Evolutionary conservation across 2,888 invertebrate genomes (phyloP).

Genomic region (Leptarthrus brevirostris): DNA sequence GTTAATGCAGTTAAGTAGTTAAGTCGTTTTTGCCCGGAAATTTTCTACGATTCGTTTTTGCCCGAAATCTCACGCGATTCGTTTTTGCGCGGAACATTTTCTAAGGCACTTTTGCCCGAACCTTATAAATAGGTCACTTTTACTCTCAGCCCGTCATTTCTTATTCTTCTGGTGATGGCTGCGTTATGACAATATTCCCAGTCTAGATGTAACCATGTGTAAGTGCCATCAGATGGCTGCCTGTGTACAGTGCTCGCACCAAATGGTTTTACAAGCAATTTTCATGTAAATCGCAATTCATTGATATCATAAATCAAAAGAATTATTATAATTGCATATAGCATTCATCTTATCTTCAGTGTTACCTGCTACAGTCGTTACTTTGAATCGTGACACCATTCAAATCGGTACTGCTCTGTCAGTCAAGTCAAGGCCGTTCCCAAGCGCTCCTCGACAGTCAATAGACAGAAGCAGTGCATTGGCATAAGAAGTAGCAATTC

Average conservation of each 20-base stretch:
- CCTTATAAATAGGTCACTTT: too few relatives aligned
- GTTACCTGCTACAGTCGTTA: conserved; percentile 26
- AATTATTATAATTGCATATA: conserved; percentile 42
- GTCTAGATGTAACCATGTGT: background rate
- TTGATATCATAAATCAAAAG: conserved; percentile 4
- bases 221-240: background rate
- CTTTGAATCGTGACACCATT: conserved; percentile 4
- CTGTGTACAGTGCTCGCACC: background rate
- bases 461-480: conserved; percentile 5
- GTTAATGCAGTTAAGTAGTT: too few relatives aligned
- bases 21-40: too few relatives aligned
- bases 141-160: too few relatives aligned
- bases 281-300: conserved; percentile 38
- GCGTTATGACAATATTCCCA: conserved; percentile 31
- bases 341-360: conserved; percentile 32
- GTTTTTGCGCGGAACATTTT: too few relatives aligned
- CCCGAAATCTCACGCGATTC: too few relatives aligned
- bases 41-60: too few relatives aligned
- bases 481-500: conserved; percentile 27
- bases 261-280: conserved; percentile 14
- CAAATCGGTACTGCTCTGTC: background rate
- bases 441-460: background rate
- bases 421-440: conserved; percentile 2
- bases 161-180: conserved; percentile 4
- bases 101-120: too few relatives aligned